Percentiles rank a stretch among this genome's conserved stretches.
phyloP scores from a whole-genome alignment of 2,888 invertebrate genomes.

The Empis livida region DNA sequence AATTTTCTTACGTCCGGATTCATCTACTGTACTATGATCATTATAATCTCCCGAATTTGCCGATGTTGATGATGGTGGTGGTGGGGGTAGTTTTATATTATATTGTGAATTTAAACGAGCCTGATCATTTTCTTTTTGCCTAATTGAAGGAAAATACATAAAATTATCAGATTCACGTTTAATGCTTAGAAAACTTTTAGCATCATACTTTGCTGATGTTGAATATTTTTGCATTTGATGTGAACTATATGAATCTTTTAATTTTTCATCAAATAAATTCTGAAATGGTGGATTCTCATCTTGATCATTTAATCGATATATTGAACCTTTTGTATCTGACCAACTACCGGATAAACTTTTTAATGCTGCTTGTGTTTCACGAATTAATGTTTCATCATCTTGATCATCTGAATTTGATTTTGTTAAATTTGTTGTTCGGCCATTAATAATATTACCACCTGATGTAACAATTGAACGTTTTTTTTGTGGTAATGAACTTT shows the following conservation, averaged over 20 bases:
- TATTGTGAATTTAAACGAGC: slow-evolving; percentile 29
- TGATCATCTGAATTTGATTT: slow-evolving; percentile 36
- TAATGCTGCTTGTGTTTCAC: slow-evolving; percentile 78
- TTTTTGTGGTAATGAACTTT: slow-evolving; percentile 27
- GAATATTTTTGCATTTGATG: slow-evolving; percentile 15
- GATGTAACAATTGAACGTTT: slow-evolving; percentile 22
- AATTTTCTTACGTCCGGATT: slow-evolving; percentile 26
- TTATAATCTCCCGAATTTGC: slow-evolving; percentile 13
- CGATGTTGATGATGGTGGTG: slow-evolving; percentile 8
- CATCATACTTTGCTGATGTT: slow-evolving; percentile 23
- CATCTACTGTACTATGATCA: slow-evolving; percentile 9
- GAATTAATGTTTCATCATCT: slow-evolving; percentile 70
- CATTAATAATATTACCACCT: slow-evolving; percentile 8
- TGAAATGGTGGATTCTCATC: slow-evolving; percentile 72
- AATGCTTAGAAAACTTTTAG: slow-evolving; percentile 19
- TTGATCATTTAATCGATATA: slow-evolving; percentile 52
- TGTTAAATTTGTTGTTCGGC: slow-evolving; percentile 9
- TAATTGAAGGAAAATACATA: slow-evolving; percentile 35
- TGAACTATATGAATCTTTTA: slow-evolving; percentile 32
- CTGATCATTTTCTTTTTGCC: slow-evolving; percentile 36
- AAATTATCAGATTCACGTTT: slow-evolving; percentile 45
- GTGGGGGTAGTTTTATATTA: slow-evolving; percentile 13
- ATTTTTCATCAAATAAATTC: slow-evolving; percentile 72
- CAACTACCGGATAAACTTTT: slow-evolving; percentile 79
- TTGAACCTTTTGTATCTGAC: slow-evolving; percentile 53